Evolutionary conservation across 2,113 vertebrate species (phyloP).

Genomic region (Nanger granti): DNA sequence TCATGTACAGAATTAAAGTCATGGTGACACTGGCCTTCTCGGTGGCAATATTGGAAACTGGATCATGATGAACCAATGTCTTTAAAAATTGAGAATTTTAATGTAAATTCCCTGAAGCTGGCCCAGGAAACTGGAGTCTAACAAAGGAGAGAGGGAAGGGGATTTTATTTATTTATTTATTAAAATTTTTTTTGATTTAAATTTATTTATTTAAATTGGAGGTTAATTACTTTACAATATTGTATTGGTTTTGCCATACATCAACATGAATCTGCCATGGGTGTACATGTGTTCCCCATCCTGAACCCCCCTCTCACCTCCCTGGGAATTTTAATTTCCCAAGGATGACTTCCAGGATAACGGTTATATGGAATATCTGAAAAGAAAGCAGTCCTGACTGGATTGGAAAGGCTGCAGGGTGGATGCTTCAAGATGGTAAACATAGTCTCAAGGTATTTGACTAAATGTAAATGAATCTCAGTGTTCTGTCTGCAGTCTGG

Average conservation of each 20-base stretch:
- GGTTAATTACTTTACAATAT: too few relatives aligned
- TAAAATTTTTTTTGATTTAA: too few relatives aligned
- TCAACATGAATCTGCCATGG: too few relatives aligned
- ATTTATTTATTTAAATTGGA: too few relatives aligned
- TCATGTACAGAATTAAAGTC: background rate
- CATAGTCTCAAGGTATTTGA: background rate
- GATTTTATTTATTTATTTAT: background rate
- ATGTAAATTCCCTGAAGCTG: background rate
- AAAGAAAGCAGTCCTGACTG: background rate
- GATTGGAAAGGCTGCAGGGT: background rate
- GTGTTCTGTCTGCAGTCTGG: background rate
- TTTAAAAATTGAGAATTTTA: background rate
- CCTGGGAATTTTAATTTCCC: background rate
- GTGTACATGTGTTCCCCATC: too few relatives aligned
- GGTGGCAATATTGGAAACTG: background rate
- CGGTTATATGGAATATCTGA: background rate
- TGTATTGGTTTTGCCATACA: too few relatives aligned
- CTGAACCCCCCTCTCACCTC: too few relatives aligned
- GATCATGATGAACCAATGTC: background rate
- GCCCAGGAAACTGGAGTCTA: background rate
- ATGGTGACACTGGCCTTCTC: background rate
- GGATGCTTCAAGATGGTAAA: background rate
- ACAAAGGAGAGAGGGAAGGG: background rate
- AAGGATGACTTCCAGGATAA: background rate
- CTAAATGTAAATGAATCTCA: background rate